A percentile compares a stretch with the other conserved stretches of the same genome.
These are phyloP conservation scores for Drosophila triauraria DNA, from an alignment of 1,140 invertebrate species.

Conservation along the genomic window DNA sequence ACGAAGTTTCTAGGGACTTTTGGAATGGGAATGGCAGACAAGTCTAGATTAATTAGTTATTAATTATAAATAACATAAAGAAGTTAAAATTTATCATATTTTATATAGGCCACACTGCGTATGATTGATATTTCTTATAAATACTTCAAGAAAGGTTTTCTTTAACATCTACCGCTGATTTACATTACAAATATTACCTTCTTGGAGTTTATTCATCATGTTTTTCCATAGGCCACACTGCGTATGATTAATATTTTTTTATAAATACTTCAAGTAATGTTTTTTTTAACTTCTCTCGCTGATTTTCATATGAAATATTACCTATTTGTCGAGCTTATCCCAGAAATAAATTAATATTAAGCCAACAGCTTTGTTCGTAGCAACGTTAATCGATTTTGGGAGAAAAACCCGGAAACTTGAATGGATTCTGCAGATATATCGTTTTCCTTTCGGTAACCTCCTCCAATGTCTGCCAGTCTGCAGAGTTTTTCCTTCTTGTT, in stretches of 20 bases:
- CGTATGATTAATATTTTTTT: conserved; percentile 19
- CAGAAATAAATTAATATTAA: background rate
- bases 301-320: background rate
- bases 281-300: too few relatives aligned
- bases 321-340: background rate
- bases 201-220: background rate
- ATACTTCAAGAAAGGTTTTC: too few relatives aligned
- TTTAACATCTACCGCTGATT: too few relatives aligned
- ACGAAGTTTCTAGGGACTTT: conserved; percentile 6
- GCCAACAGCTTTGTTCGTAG: background rate
- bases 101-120: background rate
- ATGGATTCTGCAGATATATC: conserved; percentile 24
- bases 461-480: conserved; percentile 7
- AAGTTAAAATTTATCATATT: background rate
- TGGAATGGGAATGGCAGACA: background rate
- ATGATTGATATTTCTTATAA: conserved; percentile 11
- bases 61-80: too few relatives aligned
- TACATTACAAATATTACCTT: too few relatives aligned
- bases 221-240: background rate
- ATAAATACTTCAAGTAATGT: too few relatives aligned
- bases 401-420: conserved; percentile 22
- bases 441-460: conserved; percentile 24
- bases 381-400: conserved; percentile 5
- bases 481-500: background rate
- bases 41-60: background rate